Conservation (phyloP, 2,888 invertebrate species). For the Corbicula japonica region DNA sequence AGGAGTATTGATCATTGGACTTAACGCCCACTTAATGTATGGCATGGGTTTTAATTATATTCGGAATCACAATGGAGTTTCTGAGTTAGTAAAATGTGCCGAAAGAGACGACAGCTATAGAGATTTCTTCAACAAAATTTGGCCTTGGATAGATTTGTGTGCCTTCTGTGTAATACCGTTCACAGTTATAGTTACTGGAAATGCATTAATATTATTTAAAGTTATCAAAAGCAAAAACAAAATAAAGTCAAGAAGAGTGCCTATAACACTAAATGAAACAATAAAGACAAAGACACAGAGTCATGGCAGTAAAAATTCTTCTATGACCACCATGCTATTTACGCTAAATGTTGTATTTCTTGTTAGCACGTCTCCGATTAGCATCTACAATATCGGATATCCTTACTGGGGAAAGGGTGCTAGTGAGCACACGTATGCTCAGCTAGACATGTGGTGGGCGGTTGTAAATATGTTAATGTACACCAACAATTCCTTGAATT, state of each 20-base stretch:
- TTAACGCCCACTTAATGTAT: slow-evolving; percentile 75
- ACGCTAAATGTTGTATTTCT: slow-evolving; percentile 73
- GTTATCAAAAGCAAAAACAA: slow-evolving; percentile 62
- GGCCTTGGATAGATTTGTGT: slow-evolving; percentile 80
- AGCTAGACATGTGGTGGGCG: slow-evolving; percentile 66
- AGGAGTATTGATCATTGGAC: slow-evolving; percentile 45
- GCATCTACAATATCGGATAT: slow-evolving; percentile 68
- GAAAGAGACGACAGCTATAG: slow-evolving; percentile 50
- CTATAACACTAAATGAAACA: too few species aligned
- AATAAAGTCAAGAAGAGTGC: too few species aligned
- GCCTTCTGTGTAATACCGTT: slow-evolving; percentile 72
- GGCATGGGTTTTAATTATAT: slow-evolving; percentile 55
- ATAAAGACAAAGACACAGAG: slow-evolving; percentile 14
- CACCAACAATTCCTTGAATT: slow-evolving; percentile 77
- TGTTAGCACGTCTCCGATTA: slow-evolving; percentile 71
- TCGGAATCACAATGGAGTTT: slow-evolving; percentile 19
- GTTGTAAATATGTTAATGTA: slow-evolving; percentile 76
- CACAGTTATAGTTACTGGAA: too few species aligned
- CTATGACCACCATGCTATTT: slow-evolving; percentile 75
- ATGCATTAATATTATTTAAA: slow-evolving; percentile 73
- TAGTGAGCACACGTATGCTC: slow-evolving; percentile 14
- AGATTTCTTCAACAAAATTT: slow-evolving; percentile 61
- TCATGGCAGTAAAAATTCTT: slow-evolving; percentile 53
- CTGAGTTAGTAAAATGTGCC: slow-evolving; percentile 42
- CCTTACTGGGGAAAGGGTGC: slow-evolving; percentile 48